These are phyloP conservation scores for Rhyacophila evoluta DNA, from an alignment of 2,888 invertebrate genomes.

Conservation along the genomic window DNA sequence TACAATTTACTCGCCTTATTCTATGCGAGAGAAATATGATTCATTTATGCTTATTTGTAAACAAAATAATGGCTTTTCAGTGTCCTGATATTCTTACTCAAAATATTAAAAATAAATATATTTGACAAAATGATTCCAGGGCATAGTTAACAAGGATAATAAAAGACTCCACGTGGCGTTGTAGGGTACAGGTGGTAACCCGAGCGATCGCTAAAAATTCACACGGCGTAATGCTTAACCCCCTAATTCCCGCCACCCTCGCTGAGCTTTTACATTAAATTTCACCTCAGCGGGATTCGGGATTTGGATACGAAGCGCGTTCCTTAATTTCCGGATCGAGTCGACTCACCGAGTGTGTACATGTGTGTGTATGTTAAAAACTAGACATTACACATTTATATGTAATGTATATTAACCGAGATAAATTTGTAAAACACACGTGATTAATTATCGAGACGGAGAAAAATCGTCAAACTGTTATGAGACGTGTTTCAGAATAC, in stretches of 20 bases:
- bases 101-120: too few species aligned
- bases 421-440: constrained; percentile 10
- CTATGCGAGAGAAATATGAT: too few species aligned
- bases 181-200: not conserved
- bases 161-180: not conserved
- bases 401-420: not conserved
- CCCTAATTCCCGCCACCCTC: constrained; percentile 13
- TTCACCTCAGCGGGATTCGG: constrained; percentile 19
- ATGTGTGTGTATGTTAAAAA: not conserved
- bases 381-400: not conserved
- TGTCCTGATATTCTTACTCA: too few species aligned
- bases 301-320: constrained; percentile 18
- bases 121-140: too few species aligned
- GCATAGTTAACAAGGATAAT: not conserved
- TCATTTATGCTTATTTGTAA: too few species aligned
- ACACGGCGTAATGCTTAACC: constrained; percentile 4
- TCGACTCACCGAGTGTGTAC: not conserved
- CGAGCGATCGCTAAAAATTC: constrained; percentile 18
- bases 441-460: not conserved
- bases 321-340: constrained; percentile 24
- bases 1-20: too few species aligned
- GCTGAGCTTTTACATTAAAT: constrained; percentile 16
- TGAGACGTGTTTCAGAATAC: too few species aligned
- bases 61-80: too few species aligned
- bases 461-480: not conserved